A percentile compares a stretch with the other conserved stretches of the same genome.
Evolutionary conservation across 2,797 vertebrate species (phyloP).

Genomic region (Loris lydekkerianus): DNA sequence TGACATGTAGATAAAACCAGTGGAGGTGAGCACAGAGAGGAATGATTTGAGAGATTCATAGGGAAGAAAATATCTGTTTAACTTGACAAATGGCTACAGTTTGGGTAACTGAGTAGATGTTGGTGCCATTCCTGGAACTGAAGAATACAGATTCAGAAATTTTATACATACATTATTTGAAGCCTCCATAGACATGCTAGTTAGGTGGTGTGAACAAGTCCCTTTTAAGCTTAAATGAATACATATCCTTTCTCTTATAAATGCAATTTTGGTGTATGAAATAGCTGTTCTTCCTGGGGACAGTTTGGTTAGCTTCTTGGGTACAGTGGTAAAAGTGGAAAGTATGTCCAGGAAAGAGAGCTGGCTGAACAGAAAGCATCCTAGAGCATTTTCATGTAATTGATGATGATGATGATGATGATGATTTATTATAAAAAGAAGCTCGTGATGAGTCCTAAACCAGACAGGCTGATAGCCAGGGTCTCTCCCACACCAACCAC

Average conservation of each 20-base stretch:
- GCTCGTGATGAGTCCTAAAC: not conserved
- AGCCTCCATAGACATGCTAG: not conserved
- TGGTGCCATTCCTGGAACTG: not conserved
- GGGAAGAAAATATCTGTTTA: not conserved
- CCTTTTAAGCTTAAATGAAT: not conserved
- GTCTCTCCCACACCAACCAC: not conserved
- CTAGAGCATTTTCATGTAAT: not conserved
- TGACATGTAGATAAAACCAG: not conserved
- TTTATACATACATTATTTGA: not conserved
- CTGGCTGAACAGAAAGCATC: not conserved
- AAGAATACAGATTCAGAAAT: conserved; percentile 41
- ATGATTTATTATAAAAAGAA: not conserved
- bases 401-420: not conserved
- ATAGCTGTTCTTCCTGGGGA: not conserved
- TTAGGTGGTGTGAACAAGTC: not conserved
- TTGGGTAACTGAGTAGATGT: conserved; percentile 4
- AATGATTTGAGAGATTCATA: not conserved
- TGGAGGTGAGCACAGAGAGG: not conserved
- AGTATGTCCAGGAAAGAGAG: not conserved
- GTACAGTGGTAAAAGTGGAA: not conserved
- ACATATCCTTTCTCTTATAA: not conserved
- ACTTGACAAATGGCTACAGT: not conserved
- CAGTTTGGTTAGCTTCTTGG: conserved; percentile 3
- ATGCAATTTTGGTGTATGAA: not conserved
- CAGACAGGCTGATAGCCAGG: not conserved